A percentile compares a stretch with the other conserved stretches of the same genome.
phyloP scores from a whole-genome alignment of 1,140 invertebrate species.

The Pissodes strobi region DNA sequence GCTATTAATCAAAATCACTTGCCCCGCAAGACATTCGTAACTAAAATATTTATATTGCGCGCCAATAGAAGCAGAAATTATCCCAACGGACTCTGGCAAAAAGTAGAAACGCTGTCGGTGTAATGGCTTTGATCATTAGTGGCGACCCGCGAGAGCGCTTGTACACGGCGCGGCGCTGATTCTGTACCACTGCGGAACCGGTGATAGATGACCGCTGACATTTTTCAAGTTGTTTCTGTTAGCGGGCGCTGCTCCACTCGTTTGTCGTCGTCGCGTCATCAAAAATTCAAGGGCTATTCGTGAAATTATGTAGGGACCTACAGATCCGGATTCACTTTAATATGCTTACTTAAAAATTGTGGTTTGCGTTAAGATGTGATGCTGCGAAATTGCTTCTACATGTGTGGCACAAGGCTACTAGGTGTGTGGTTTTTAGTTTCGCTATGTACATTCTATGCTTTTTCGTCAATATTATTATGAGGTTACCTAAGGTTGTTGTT shows the following conservation, averaged over 20 bases:
- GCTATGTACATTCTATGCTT: no score
- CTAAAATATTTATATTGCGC: conserved; percentile 19
- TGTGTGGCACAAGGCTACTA: no score
- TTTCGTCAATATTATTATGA: no score
- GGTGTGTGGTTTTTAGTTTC: no score
- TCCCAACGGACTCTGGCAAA: conserved; percentile 28
- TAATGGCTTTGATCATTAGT: conserved; percentile 51
- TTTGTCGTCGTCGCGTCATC: conserved; percentile 14
- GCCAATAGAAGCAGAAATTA: conserved; percentile 29
- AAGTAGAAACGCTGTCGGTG: conserved; percentile 26
- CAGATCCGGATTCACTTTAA: no score
- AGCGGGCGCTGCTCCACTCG: conserved; percentile 3
- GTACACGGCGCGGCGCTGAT: conserved; percentile 19
- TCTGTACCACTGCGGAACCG: conserved; percentile 10
- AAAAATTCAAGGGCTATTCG: conserved; percentile 16
- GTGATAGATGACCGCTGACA: conserved; percentile 25
- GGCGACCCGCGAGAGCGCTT: conserved; percentile 22
- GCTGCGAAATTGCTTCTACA: no score
- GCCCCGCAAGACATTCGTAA: neutral
- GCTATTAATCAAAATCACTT: conserved; percentile 9
- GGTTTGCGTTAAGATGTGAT: no score
- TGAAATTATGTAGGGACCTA: neutral
- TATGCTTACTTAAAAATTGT: no score
- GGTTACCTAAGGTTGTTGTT: no score
- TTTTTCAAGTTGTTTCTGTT: conserved; percentile 24